Evolutionary conservation across 37 sponge, comb jelly and placozoan species (phyloP).

Genomic region (Oscarella lobularis): DNA sequence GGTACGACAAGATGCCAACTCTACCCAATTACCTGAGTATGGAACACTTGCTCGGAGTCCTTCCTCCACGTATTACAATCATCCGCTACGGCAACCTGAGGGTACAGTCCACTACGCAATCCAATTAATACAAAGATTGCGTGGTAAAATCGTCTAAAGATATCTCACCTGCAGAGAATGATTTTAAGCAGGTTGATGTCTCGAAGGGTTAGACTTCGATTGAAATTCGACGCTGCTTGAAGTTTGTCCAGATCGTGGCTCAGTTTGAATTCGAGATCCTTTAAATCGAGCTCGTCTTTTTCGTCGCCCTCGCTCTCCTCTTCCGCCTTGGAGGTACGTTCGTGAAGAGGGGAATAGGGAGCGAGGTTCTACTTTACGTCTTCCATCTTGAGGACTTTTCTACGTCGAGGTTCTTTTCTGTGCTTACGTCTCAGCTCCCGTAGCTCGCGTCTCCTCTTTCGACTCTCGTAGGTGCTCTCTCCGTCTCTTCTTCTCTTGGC

Average conservation of each 20-base stretch:
- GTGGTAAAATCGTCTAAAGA: background rate
- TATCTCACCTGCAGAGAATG: constrained; percentile 16
- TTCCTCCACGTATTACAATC: constrained; percentile 69
- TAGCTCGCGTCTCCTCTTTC: constrained; percentile 24
- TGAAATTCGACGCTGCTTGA: constrained; percentile 42
- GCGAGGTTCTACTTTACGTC: constrained; percentile 40
- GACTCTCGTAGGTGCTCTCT: background rate
- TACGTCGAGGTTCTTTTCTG: constrained; percentile 33
- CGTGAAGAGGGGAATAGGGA: background rate
- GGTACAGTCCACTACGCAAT: constrained; percentile 73
- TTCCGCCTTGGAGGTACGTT: background rate
- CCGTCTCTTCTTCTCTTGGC: constrained; percentile 2
- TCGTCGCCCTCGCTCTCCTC: constrained; percentile 14
- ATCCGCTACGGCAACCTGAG: constrained; percentile 74
- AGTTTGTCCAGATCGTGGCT: constrained; percentile 50
- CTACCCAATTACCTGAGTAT: constrained; percentile 38
- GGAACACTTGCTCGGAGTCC: constrained; percentile 76
- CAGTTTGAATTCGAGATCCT: constrained; percentile 73
- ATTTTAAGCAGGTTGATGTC: constrained; percentile 59
- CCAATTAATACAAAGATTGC: background rate
- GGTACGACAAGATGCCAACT: too few species aligned
- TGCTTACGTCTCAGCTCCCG: constrained; percentile 54
- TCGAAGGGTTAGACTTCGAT: constrained; percentile 29
- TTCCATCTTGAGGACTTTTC: constrained; percentile 59
- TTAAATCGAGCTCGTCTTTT: constrained; percentile 26